phyloP scores from a whole-genome alignment of 2,888 invertebrate genomes.

The Shargacucullia verbasci region DNA sequence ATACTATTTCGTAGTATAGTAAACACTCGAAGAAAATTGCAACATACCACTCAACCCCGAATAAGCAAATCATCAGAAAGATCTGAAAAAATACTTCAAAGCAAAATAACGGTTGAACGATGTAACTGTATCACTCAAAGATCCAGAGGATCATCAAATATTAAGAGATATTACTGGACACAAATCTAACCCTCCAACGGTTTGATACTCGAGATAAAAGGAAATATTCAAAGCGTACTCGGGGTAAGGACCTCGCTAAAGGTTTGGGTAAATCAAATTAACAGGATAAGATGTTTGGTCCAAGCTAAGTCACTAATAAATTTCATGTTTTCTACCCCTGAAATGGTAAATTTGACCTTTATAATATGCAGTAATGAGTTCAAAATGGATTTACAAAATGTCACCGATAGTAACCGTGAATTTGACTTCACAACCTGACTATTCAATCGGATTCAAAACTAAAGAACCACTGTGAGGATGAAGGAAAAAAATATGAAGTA shows the following conservation, averaged over 20 bases:
- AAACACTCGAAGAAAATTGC: no score
- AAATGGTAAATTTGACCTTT: no score
- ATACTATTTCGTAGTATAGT: no score
- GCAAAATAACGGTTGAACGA: slow-evolving; percentile 2
- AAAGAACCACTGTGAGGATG: no score
- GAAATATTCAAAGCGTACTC: slow-evolving; percentile 29
- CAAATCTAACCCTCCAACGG: slow-evolving; percentile 9
- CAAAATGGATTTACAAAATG: no score
- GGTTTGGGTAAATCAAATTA: slow-evolving; percentile 39
- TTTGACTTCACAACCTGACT: no score
- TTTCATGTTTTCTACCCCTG: no score
- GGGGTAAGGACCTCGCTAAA: slow-evolving; percentile 11
- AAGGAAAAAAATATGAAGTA: no score
- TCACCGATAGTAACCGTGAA: no score
- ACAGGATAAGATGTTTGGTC: slow-evolving; percentile 13
- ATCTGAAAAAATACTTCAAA: background rate
- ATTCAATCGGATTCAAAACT: no score
- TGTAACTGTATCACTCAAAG: background rate
- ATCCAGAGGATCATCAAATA: slow-evolving; percentile 31
- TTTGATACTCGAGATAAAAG: slow-evolving; percentile 17
- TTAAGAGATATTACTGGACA: slow-evolving; percentile 16
- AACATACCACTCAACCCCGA: background rate
- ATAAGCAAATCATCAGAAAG: slow-evolving; percentile 2
- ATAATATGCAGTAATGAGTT: no score
- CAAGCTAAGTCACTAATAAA: no score